Base-by-base conservation (phyloP, 2,797 vertebrate species). In the Halcyon smyrnensis region DNA sequence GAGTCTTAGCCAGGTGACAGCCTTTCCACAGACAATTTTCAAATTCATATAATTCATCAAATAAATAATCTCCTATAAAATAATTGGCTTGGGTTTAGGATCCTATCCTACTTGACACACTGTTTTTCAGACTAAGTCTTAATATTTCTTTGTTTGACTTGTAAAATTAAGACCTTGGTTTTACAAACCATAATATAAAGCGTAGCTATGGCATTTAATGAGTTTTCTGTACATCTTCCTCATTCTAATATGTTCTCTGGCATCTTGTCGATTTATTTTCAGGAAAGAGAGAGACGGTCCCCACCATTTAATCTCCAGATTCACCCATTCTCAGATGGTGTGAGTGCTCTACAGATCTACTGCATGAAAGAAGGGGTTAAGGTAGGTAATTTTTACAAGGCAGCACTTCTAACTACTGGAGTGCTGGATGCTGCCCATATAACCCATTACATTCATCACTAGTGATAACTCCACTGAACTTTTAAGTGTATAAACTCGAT, bases 361-460 rank as follows among this genome's bases (percentile, higher is more conserved):
- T 99, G 99, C 90, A 99, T 99, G 98, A 99, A 99, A 96, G 99
- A 99, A 97, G 99, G 99, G 34, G 99, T 99, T 73, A 99, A 99
- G 99, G 99, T 99, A 98, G 24, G 98, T 95, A 84, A 84, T n/a
- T 32, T 57, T 50, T 69, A 14, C 46, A 63, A 62, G 45, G 57
- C 78, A 85, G 48, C 65, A 36, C 71, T 78, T 78, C 11, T 71
- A 19, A 41, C 14, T 73, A 0, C 27, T 45, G 56, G 59, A 79
- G 48, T 57, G 77, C 23, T 84, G 43, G 41, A 8, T 80, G 76
- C n/a, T 87, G 53, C 43, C 63, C 19, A 9, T 39, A 13, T 19
- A 51, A 51, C n/a, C 6, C 9, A 6, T 92, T 89, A 46, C n/a
- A 46, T 65, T 45, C 1, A 60, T 37, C 27, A 54, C 79, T 65